Evolutionary conservation across 1,140 invertebrate species (phyloP).

Genomic region (Nephila pilipes): DNA sequence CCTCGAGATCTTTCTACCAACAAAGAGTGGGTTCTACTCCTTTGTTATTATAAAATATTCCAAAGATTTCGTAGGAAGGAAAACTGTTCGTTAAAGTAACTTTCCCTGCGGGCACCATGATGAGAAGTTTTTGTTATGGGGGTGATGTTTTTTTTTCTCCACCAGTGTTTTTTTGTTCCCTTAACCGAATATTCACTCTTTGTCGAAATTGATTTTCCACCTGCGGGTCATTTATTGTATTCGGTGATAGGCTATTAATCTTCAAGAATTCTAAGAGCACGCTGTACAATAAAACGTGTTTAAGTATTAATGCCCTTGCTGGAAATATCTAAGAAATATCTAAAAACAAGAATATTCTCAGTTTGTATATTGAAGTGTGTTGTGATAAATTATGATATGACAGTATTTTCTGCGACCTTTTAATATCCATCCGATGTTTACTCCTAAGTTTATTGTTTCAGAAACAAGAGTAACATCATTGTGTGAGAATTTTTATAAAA

Average conservation of each 20-base stretch:
- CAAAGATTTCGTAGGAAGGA: slow-evolving; percentile 55
- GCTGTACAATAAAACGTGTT: background rate
- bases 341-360: no score
- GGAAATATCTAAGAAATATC: background rate
- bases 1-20: slow-evolving; percentile 45
- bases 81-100: slow-evolving; percentile 60
- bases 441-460: no score
- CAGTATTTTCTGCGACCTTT: no score
- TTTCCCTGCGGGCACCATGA: slow-evolving; percentile 7
- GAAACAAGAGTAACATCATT: no score
- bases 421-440: no score
- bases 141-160: background rate
- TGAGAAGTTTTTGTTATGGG: slow-evolving; percentile 35
- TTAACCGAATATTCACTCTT: slow-evolving; percentile 28
- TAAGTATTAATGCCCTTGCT: background rate
- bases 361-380: no score
- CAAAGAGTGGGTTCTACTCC: background rate
- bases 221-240: slow-evolving; percentile 46
- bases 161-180: background rate
- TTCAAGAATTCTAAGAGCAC: background rate
- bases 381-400: no score
- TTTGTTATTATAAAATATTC: slow-evolving; percentile 63
- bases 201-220: slow-evolving; percentile 56
- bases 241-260: slow-evolving; percentile 54
- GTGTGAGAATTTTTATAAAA: no score